Conservation (phyloP, 1,140 invertebrate genomes). For the Notospermus geniculatus region DNA sequence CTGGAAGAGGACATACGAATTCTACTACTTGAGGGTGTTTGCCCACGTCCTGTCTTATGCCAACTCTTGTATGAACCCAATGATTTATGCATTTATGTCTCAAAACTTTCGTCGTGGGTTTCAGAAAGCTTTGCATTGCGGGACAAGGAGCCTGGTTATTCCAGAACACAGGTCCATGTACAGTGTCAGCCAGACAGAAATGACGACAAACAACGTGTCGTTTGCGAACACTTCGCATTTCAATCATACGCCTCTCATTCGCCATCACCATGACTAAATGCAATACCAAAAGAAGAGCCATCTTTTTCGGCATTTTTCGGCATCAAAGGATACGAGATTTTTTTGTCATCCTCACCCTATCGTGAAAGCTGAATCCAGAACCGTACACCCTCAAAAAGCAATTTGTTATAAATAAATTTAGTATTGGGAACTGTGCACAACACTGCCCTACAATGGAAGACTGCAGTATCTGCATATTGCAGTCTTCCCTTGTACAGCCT, state of each 20-base stretch:
- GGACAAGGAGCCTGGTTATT: neutral
- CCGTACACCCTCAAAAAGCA: too few relatives aligned
- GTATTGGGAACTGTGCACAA: too few relatives aligned
- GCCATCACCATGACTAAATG: neutral
- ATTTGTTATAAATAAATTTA: too few relatives aligned
- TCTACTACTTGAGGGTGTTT: conserved; percentile 75
- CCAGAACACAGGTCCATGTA: neutral
- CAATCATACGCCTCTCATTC: neutral
- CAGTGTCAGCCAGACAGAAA: neutral
- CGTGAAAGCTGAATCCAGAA: too few relatives aligned
- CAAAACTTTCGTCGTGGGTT: conserved; percentile 91
- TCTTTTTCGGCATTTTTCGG: too few relatives aligned
- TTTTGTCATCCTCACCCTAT: too few relatives aligned
- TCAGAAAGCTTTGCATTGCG: conserved; percentile 24
- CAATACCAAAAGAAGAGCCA: too few relatives aligned
- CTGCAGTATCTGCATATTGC: too few relatives aligned
- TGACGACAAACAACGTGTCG: neutral
- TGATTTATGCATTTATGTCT: conserved; percentile 94
- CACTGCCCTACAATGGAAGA: too few relatives aligned
- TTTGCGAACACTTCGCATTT: neutral
- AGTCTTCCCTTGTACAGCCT: too few relatives aligned
- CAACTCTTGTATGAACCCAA: conserved; percentile 89
- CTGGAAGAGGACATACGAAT: conserved; percentile 21
- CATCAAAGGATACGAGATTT: too few relatives aligned
- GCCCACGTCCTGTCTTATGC: conserved; percentile 86